Evolutionary conservation across 2,113 vertebrate species (phyloP), one percentile per base, ranked within the genome.

Genomic region (Podiceps cristatus): DNA sequence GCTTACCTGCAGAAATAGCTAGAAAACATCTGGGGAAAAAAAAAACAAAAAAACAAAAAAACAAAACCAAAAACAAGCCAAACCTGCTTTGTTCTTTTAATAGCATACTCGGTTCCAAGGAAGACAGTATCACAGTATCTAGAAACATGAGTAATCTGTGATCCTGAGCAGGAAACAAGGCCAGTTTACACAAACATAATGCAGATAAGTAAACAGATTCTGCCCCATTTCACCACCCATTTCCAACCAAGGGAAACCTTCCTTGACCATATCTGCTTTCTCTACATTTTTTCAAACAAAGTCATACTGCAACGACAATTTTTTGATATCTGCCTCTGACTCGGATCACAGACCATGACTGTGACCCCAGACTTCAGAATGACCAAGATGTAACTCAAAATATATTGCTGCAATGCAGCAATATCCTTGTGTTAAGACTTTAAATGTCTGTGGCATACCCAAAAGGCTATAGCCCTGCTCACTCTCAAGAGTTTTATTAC

Each of bases 171-270:
- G 44, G 47, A 93, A 86, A 85, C 89, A 94, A 97, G 95, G 92
- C 64, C 83, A 84, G 52, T 78, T 91, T 86, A 91, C 80, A 87
- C 23, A 82, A 93, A 95, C 45, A 45, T 6, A 29, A 47, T 2
- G 2, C 72, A 92, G 91, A 95, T 78, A 97, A 90, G 20, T 66
- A 63, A 93, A 80, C 50, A 90, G 33, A 87, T 40, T n/a, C 69
- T 68, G 59, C 24, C 13, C 27, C 37, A 14, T 56, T 84, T 59
- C 86, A 67, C 44, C 19, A 35, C 28, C 72, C 90, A 23, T 6
- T 91, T 84, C 24, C 84, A 76, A 82, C 13, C 19, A 45, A 62
- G 22, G 17, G 27, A 93, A 94, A 72, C 74, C 19, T 82, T 91
- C 83, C 62, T 79, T 87, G 69, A 78, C 37, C 5, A 0, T 69